Evolutionary conservation across 2,113 vertebrate genomes (phyloP).

Genomic region (Motacilla tschutschensis): DNA sequence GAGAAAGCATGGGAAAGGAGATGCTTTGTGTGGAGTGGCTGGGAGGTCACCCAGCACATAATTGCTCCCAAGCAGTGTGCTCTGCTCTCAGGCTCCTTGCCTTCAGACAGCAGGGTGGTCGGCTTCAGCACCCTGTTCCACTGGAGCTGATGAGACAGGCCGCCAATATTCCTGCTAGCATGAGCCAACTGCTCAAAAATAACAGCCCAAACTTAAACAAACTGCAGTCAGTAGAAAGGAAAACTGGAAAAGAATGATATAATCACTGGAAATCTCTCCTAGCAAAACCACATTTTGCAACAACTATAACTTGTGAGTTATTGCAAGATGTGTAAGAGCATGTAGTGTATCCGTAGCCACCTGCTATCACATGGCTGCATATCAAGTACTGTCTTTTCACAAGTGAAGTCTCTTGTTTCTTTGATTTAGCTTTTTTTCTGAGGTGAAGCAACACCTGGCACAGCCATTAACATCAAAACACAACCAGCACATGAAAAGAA

Average conservation of each 20-base stretch:
- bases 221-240: neutral
- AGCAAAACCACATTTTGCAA: neutral
- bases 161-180: neutral
- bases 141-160: neutral
- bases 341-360: neutral
- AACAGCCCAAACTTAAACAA: neutral
- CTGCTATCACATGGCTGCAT: neutral
- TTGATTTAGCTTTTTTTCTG: neutral
- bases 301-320: neutral
- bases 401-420: neutral
- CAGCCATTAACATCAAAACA: neutral
- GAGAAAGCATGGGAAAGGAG: conserved; percentile 33
- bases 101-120: neutral
- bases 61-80: neutral
- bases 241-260: neutral
- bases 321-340: neutral
- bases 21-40: neutral
- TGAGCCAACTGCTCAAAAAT: neutral
- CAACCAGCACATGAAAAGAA: neutral
- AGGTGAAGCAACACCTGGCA: neutral
- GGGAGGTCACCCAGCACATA: conserved; percentile 1
- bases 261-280: neutral
- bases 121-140: neutral
- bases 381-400: neutral
- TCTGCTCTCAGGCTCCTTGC: conserved; percentile 17